Percentiles rank a stretch among this genome's conserved stretches.
Conservation (phyloP, 2,888 invertebrate species). For the Bruchidius siliquastri region DNA sequence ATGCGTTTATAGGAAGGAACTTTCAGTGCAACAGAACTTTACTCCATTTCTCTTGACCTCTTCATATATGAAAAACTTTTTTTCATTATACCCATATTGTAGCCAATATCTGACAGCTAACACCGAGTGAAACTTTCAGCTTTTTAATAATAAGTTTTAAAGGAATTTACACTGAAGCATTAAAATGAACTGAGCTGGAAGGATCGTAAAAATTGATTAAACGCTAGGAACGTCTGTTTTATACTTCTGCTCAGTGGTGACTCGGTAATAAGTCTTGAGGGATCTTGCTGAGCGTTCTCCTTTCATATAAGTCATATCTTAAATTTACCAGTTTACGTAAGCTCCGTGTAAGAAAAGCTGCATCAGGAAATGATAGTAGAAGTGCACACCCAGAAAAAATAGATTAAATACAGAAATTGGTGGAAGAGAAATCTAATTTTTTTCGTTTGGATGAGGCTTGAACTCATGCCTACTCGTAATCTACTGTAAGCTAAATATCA, state of each 20-base stretch:
- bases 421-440: no score
- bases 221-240: neutral
- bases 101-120: neutral
- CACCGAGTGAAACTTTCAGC: neutral
- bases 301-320: neutral
- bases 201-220: neutral
- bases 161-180: neutral
- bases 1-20: neutral
- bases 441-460: no score
- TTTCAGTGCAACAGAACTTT: neutral
- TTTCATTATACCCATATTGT: neutral
- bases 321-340: no score
- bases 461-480: no score
- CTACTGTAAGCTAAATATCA: no score
- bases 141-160: neutral
- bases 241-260: neutral
- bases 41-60: neutral
- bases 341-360: no score
- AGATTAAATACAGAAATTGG: no score
- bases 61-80: neutral
- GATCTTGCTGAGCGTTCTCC: neutral
- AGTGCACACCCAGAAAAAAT: no score
- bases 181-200: neutral
- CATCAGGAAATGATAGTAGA: neutral
- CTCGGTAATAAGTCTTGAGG: neutral